Base-by-base conservation (phyloP, 2,113 vertebrate species). In the Butorides virescens region DNA sequence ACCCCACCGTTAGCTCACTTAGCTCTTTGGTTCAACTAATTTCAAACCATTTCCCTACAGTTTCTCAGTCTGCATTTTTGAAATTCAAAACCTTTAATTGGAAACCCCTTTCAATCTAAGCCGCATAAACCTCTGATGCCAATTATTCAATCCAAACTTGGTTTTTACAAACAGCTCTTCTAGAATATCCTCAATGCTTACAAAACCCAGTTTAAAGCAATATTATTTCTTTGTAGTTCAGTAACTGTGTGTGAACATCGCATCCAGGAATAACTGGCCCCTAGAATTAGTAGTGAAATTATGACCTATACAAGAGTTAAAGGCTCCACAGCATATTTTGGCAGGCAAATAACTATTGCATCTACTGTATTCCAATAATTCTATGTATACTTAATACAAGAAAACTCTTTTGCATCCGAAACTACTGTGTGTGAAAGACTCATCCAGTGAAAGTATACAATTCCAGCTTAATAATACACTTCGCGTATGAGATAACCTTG, bases 401-500 rank as follows among this genome's bases (percentile, higher is more conserved):
- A 79, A 90, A 82, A 83, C 10, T 36, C 27, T 66, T 68, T 21
- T 53, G n/a, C 61, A 63, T 30, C 62, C 65, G 30, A 49, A 82
- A 77, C 74, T 37, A 61, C 32, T 27, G 8, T 23, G 15, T 52
- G 16, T 34, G 20, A 67, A 78, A 76, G 23, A 66, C 13, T 79
- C 36, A 74, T 29, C 14, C 13, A 37, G 20, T n/a, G n/a, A 52
- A 85, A 39, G 25, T 10, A 44, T 3, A 65, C 39, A 72, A 77
- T 42, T 84, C n/a, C 42, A 81, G 30, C 36, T 47, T 61, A 66
- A 5, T 53, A 46, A 71, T 15, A 46, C 12, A 30, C 32, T 53
- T 70, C 68, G 39, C 0, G 2, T 42, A 53, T 0, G 1, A 71
- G 14, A 50, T n/a, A 78, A 46, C 29, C 37, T 63, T 0, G 1